Evolutionary conservation across 2,113 vertebrate genomes (phyloP).

Genomic region (Protobothrops flavoviridis): DNA sequence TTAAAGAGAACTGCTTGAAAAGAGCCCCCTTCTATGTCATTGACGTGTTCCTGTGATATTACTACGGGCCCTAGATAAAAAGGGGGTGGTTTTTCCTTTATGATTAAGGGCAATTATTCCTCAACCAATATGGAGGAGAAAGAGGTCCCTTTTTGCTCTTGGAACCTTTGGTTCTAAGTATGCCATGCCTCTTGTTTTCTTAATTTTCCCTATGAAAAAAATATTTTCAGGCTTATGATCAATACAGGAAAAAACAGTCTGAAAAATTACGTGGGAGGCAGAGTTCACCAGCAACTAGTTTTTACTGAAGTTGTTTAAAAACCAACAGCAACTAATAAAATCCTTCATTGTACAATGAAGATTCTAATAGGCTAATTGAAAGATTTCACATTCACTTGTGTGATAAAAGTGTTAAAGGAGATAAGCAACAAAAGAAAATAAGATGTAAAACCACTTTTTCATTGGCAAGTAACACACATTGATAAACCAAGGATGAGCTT

Average conservation of each 20-base stretch:
- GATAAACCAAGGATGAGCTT: not conserved
- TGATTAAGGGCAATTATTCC: conserved; percentile 22
- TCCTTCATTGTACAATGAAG: not conserved
- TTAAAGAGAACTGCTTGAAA: conserved; percentile 21
- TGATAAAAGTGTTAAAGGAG: not conserved
- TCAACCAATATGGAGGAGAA: not conserved
- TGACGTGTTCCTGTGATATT: not conserved
- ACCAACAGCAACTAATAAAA: not conserved
- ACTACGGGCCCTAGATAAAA: conserved; percentile 5
- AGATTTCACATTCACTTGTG: not conserved
- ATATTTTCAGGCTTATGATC: conserved; percentile 1
- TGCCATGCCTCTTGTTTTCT: not conserved
- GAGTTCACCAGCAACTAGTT: not conserved
- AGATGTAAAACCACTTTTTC: not conserved
- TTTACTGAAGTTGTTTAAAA: not conserved
- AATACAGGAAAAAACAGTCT: not conserved
- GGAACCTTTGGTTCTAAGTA: not conserved
- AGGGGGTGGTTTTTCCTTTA: not conserved
- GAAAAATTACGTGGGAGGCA: not conserved
- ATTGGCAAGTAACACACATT: not conserved
- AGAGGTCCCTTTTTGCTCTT: not conserved
- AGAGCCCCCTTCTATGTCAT: conserved; percentile 35
- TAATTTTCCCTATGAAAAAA: not conserved
- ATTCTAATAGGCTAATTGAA: not conserved
- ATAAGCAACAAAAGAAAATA: conserved; percentile 9